A percentile compares a stretch with the other conserved stretches of the same genome.
phyloP scores from a whole-genome alignment of 2,113 vertebrate genomes.

The Tragelaphus imberbis region DNA sequence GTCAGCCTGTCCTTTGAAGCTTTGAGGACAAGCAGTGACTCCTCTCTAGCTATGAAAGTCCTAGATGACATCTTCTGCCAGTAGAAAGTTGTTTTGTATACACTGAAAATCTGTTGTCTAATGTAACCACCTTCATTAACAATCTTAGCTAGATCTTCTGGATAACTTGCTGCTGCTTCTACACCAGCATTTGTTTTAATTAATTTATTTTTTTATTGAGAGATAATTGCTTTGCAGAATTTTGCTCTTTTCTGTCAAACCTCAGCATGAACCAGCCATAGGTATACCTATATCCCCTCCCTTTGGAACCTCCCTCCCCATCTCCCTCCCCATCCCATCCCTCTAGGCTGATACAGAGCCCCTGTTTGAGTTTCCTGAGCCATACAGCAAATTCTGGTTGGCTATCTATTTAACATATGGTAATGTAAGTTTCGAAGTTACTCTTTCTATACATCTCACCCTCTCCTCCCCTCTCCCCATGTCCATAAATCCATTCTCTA shows the following conservation, averaged over 20 bases:
- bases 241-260: background rate
- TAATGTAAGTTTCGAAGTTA: background rate
- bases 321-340: background rate
- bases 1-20: background rate
- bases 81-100: background rate
- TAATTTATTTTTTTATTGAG: background rate
- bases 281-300: background rate
- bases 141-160: background rate
- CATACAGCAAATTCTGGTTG: fast-evolving
- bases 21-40: background rate
- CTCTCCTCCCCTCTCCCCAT: background rate
- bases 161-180: background rate
- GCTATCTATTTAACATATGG: background rate
- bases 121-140: background rate
- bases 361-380: background rate
- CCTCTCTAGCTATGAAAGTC: background rate
- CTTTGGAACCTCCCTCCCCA: background rate
- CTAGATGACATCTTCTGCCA: background rate
- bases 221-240: background rate
- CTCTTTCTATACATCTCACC: background rate
- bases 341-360: background rate
- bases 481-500: background rate
- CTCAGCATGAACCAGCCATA: background rate
- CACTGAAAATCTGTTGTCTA: background rate
- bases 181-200: background rate